Conservation (phyloP, 1,140 invertebrate genomes). For the Drosophila tropicalis region DNA sequence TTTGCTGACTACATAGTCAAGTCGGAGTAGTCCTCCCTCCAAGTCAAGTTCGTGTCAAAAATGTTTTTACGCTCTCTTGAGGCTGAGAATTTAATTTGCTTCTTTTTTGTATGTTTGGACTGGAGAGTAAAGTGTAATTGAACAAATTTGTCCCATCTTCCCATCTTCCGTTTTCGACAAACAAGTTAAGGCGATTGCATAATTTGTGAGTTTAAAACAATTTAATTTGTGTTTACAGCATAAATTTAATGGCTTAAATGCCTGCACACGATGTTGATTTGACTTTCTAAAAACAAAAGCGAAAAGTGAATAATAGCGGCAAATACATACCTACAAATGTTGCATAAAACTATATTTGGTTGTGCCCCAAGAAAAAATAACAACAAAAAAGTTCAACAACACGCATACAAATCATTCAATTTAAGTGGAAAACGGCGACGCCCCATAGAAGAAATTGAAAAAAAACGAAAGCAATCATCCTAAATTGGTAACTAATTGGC, state of each 20-base stretch:
- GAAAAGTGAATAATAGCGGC: no score
- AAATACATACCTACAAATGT: conserved; percentile 22
- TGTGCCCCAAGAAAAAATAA: conserved; percentile 4
- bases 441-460: conserved; percentile 40
- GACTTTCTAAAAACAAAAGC: conserved; percentile 71
- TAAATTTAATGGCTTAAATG: conserved; percentile 58
- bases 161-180: not conserved
- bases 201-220: conserved; percentile 44
- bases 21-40: conserved; percentile 15
- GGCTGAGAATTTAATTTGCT: conserved; percentile 31
- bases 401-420: conserved; percentile 70
- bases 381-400: conserved; percentile 27
- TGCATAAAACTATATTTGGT: conserved; percentile 36
- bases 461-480: conserved; percentile 55
- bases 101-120: not conserved
- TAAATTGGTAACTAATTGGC: conserved; percentile 76
- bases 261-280: conserved; percentile 28
- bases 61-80: conserved; percentile 48
- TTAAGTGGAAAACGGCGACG: conserved; percentile 47
- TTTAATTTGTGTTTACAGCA: conserved; percentile 61
- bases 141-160: conserved; percentile 32
- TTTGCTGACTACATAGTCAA: not conserved
- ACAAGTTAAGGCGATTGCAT: conserved; percentile 48
- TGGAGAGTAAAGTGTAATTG: conserved; percentile 46
- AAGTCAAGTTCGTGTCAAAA: conserved; percentile 27